phyloP scores from a whole-genome alignment of 1,140 invertebrate species.

The Penaeus chinensis region DNA sequence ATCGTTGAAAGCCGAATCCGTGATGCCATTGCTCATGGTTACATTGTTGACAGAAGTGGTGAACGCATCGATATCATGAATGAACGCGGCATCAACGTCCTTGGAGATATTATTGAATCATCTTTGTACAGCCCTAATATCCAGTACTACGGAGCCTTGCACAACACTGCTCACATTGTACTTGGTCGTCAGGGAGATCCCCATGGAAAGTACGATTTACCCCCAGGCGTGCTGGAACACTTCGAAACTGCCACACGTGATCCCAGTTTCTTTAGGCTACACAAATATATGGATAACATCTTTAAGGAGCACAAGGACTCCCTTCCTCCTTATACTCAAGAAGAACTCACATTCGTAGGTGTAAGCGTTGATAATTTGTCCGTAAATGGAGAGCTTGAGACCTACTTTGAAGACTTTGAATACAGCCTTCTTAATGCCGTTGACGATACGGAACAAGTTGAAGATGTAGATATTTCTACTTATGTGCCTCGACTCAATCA shows the following conservation, averaged over 20 bases:
- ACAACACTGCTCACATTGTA: slow-evolving; percentile 5
- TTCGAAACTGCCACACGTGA: background rate
- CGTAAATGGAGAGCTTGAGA: too few relatives aligned
- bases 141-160: slow-evolving; percentile 14
- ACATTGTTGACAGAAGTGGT: slow-evolving; percentile 6
- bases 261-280: slow-evolving; percentile 11
- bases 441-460: too few relatives aligned
- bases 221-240: slow-evolving; percentile 22
- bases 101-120: slow-evolving; percentile 27
- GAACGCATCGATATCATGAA: slow-evolving; percentile 15
- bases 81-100: slow-evolving; percentile 19
- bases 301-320: slow-evolving; percentile 1
- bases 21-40: slow-evolving; percentile 32
- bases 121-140: slow-evolving; percentile 21
- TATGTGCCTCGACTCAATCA: too few relatives aligned
- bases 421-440: too few relatives aligned
- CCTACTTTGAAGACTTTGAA: too few relatives aligned
- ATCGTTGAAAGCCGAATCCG: slow-evolving; percentile 10
- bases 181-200: slow-evolving; percentile 27
- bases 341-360: too few relatives aligned
- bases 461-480: too few relatives aligned
- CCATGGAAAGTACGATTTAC: slow-evolving; percentile 10
- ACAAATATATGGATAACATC: slow-evolving; percentile 32
- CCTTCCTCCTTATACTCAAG: too few relatives aligned
- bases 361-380: too few relatives aligned